Percentiles rank a stretch among this genome's conserved stretches.
Conservation (phyloP, 2,113 vertebrate genomes). For the Tichodroma muraria region DNA sequence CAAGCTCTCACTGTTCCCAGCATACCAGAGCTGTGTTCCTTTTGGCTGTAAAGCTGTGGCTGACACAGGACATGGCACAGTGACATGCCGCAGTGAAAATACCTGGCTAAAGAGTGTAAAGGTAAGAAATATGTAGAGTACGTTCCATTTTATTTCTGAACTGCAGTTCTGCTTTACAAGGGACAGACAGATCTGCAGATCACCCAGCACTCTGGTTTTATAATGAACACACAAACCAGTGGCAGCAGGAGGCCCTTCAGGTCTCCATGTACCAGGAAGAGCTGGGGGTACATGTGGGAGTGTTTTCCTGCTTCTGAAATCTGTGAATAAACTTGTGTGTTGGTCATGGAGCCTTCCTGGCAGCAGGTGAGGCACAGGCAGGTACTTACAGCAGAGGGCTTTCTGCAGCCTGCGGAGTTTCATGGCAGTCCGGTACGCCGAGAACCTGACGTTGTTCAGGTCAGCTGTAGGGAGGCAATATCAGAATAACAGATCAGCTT, state of each 20-base stretch:
- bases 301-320: background rate
- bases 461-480: constrained; percentile 72
- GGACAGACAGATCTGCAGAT: background rate
- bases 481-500: constrained; percentile 19
- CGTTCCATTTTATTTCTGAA: background rate
- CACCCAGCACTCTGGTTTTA: background rate
- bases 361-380: background rate
- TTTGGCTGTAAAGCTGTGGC: background rate
- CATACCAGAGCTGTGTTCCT: background rate
- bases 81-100: background rate
- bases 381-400: constrained; percentile 93
- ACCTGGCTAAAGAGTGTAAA: background rate
- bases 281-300: too few relatives aligned
- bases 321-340: background rate
- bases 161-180: background rate
- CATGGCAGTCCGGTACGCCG: constrained; percentile 97
- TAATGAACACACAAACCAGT: accelerated
- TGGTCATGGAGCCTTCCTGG: background rate
- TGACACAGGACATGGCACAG: background rate
- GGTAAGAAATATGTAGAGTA: background rate
- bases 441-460: constrained; percentile 98
- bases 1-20: background rate
- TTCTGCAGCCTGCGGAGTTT: constrained; percentile 97
- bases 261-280: background rate
- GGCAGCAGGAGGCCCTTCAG: background rate